Evolutionary conservation across 2,797 vertebrate genomes (phyloP).

Genomic region (Cheirogaleus major): DNA sequence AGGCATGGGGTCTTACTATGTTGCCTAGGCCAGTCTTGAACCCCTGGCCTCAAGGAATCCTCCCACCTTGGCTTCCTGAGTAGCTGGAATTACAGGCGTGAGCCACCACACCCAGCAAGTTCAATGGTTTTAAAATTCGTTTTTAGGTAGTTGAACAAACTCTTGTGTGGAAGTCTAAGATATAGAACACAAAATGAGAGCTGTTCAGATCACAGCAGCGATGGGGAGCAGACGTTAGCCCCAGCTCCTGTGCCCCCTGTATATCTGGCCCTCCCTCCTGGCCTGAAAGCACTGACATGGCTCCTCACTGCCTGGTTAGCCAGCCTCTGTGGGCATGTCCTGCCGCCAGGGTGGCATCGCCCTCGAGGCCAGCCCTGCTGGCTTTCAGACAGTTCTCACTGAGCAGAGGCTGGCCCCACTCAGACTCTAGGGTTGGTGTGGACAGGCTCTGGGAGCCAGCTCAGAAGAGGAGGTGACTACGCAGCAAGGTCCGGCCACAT

Average conservation of each 20-base stretch:
- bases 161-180: not conserved
- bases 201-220: not conserved
- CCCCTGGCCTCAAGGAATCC: not conserved
- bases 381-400: not conserved
- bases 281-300: rapidly evolving
- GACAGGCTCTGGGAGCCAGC: not conserved
- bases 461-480: not conserved
- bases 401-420: not conserved
- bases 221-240: not conserved
- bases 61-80: too few relatives aligned
- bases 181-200: not conserved
- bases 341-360: not conserved
- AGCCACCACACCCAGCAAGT: not conserved
- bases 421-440: not conserved
- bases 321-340: not conserved
- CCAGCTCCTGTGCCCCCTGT: not conserved
- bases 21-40: not conserved
- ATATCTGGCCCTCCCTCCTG: not conserved
- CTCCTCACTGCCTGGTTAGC: not conserved
- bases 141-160: not conserved
- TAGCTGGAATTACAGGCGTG: not conserved
- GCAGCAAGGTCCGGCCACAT: not conserved
- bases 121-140: not conserved
- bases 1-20: not conserved
- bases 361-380: not conserved